Evolutionary conservation across 2,797 vertebrate species (phyloP).

Genomic region (Tinamus major): DNA sequence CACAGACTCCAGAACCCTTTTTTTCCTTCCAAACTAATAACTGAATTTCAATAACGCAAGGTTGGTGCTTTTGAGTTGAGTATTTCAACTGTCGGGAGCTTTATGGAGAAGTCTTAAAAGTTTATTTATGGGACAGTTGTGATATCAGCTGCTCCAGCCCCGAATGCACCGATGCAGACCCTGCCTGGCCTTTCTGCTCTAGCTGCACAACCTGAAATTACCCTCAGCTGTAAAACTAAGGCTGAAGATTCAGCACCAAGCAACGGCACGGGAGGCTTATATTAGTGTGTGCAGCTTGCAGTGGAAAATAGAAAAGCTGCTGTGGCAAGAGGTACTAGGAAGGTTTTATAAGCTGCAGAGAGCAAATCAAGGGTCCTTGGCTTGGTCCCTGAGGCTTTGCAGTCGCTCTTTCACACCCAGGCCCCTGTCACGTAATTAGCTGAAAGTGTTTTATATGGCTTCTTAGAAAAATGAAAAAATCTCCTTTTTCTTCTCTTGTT

Average conservation of each 20-base stretch:
- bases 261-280: not conserved
- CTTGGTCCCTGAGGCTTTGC: not conserved
- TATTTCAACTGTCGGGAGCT: not conserved
- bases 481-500: not conserved
- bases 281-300: not conserved
- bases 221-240: not conserved
- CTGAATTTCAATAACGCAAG: not conserved
- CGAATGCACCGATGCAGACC: accelerated
- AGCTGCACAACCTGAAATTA: not conserved
- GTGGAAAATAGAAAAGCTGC: not conserved
- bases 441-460: not conserved
- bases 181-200: not conserved
- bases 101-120: not conserved
- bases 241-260: not conserved
- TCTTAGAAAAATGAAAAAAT: constrained; percentile 9
- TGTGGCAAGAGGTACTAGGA: not conserved
- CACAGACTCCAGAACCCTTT: not conserved
- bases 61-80: not conserved
- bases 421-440: constrained; percentile 44
- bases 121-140: not conserved
- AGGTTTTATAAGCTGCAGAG: not conserved
- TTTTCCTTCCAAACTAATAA: not conserved
- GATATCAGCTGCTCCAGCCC: accelerated
- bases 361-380: constrained; percentile 34
- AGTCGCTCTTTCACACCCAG: constrained; percentile 56